Conservation (phyloP, 2,888 invertebrate species). For the Tiliacea aurago region DNA sequence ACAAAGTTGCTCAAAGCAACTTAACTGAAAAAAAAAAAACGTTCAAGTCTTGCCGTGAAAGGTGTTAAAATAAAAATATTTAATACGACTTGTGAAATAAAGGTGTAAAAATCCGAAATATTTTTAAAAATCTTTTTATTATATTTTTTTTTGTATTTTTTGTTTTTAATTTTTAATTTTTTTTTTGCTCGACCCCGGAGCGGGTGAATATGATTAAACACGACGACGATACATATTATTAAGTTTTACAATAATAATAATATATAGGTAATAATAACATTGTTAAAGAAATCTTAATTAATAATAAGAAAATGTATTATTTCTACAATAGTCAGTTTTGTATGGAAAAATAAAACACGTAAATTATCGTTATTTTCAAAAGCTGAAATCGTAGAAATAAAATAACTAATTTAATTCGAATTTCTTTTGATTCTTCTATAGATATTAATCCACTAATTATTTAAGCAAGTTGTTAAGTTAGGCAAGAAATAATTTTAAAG, state of each 20-base stretch:
- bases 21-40: background rate
- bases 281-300: slow-evolving; percentile 66
- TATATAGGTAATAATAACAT: slow-evolving; percentile 73
- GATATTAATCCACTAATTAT: slow-evolving; percentile 22
- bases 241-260: slow-evolving; percentile 63
- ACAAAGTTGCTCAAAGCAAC: slow-evolving; percentile 1
- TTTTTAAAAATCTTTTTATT: slow-evolving; percentile 75
- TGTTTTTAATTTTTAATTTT: slow-evolving; percentile 67
- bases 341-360: slow-evolving; percentile 63
- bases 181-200: slow-evolving; percentile 86
- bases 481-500: slow-evolving; percentile 21
- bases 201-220: slow-evolving; percentile 81
- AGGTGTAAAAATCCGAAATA: slow-evolving; percentile 74
- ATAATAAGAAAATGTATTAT: slow-evolving; percentile 59
- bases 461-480: slow-evolving; percentile 28
- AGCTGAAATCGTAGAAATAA: slow-evolving; percentile 82
- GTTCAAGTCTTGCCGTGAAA: slow-evolving; percentile 49
- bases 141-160: slow-evolving; percentile 69
- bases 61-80: slow-evolving; percentile 42
- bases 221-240: slow-evolving; percentile 84
- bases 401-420: slow-evolving; percentile 60
- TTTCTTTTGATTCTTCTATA: slow-evolving; percentile 59
- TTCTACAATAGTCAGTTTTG: slow-evolving; percentile 80
- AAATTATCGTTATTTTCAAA: slow-evolving; percentile 72
- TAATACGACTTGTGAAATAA: slow-evolving; percentile 60